Conservation (phyloP, 2,113 vertebrate genomes). For the Paedocypris sp. region DNA sequence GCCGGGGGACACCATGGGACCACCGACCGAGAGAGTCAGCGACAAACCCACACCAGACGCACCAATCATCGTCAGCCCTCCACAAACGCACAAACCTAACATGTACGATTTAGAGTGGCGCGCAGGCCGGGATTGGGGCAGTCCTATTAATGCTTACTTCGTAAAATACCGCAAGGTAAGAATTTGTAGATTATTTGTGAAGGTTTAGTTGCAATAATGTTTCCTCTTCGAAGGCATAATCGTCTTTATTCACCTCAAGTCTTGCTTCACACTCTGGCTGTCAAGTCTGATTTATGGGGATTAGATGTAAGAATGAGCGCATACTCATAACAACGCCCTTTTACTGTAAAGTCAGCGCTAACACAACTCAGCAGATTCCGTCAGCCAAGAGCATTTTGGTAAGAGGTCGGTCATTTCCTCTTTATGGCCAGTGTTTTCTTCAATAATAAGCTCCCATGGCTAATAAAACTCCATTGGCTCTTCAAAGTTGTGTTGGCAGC, state of each 20-base stretch:
- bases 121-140: conserved; percentile 73
- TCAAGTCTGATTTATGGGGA: conserved; percentile 9
- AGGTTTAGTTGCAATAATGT: not conserved
- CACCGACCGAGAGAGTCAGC: conserved; percentile 33
- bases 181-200: not conserved
- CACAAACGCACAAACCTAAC: conserved; percentile 79
- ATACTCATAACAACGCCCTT: conserved; percentile 11
- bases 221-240: too few relatives aligned
- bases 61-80: conserved; percentile 90
- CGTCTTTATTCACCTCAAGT: too few relatives aligned
- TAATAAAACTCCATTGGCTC: conserved; percentile 35
- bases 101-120: conserved; percentile 80
- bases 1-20: not conserved
- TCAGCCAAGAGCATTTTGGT: not conserved
- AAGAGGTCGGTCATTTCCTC: conserved; percentile 33
- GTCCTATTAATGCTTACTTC: conserved; percentile 83
- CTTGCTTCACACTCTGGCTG: not conserved
- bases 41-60: conserved; percentile 70
- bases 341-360: conserved; percentile 9
- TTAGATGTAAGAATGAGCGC: conserved; percentile 16
- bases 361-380: not conserved
- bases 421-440: conserved; percentile 34
- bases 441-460: conserved; percentile 30
- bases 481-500: conserved; percentile 39
- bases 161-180: conserved; percentile 93